Percentiles rank a stretch among this genome's conserved stretches.
These are phyloP conservation scores for Drosophila merina DNA, from an alignment of 2,888 invertebrate genomes.

Conservation along the genomic window DNA sequence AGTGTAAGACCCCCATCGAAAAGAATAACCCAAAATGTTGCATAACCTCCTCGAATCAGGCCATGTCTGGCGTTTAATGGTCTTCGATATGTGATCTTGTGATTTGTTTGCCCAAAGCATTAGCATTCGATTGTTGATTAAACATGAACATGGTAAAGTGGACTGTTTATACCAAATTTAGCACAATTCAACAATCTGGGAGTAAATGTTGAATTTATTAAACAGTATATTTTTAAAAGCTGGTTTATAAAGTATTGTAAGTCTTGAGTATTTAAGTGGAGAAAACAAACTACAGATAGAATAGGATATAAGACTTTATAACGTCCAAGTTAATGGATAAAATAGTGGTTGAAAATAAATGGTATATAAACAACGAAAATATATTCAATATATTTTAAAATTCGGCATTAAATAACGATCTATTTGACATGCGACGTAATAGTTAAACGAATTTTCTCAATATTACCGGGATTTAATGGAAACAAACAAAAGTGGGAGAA, in stretches of 20 bases:
- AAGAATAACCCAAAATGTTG: conserved; percentile 23
- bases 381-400: not conserved
- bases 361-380: no score
- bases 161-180: conserved; percentile 44
- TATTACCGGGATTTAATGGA: conserved; percentile 27
- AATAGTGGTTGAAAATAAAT: no score
- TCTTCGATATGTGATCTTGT: conserved; percentile 27
- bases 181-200: conserved; percentile 24
- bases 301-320: no score
- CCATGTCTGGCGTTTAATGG: conserved; percentile 36
- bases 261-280: no score
- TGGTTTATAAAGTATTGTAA: not conserved
- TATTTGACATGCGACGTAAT: conserved; percentile 1
- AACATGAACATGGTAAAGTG: conserved; percentile 62
- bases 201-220: conserved; percentile 12
- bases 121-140: conserved; percentile 68
- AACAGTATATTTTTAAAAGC: not conserved
- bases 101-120: conserved; percentile 50
- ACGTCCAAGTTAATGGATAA: no score
- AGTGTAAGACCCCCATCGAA: conserved; percentile 75
- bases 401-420: not conserved
- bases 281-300: no score
- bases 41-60: conserved; percentile 48
- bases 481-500: conserved; percentile 16
- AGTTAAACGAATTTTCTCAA: conserved; percentile 6